Conservation (phyloP, 2,888 invertebrate species). For the Sinopyrophorus schimmeli region DNA sequence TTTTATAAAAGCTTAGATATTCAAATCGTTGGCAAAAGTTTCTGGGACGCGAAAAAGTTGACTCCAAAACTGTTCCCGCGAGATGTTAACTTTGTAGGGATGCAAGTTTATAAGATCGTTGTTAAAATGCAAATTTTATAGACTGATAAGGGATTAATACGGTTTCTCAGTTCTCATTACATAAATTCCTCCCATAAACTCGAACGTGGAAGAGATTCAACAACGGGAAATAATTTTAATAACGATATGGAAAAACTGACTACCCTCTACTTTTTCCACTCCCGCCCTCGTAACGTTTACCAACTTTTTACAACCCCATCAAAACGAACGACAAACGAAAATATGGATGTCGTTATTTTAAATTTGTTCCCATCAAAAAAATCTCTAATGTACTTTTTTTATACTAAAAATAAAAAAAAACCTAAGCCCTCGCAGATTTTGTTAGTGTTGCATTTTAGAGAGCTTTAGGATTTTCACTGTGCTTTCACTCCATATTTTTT, state of each 20-base stretch:
- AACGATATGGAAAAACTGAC: constrained; percentile 4
- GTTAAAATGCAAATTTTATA: constrained; percentile 29
- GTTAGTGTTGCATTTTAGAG: no score
- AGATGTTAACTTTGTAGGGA: constrained; percentile 30
- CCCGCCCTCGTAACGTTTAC: constrained; percentile 6
- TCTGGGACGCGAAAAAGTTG: constrained; percentile 29
- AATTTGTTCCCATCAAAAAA: no score
- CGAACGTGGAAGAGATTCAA: constrained; percentile 11
- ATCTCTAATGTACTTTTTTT: no score
- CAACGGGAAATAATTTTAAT: constrained; percentile 10
- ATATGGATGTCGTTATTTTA: not conserved
- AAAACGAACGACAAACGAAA: constrained; percentile 4
- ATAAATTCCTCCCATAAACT: constrained; percentile 19
- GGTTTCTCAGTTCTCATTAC: constrained; percentile 16
- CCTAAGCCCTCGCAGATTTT: no score
- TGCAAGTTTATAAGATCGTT: constrained; percentile 29
- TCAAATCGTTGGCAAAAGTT: constrained; percentile 36
- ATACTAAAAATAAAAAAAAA: no score
- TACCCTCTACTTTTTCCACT: no score
- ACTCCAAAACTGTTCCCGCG: constrained; percentile 26
- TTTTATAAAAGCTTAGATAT: constrained; percentile 36
- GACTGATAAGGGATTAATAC: constrained; percentile 28
- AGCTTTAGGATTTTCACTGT: no score
- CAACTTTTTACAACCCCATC: constrained; percentile 9
- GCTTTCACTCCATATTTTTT: no score